These are phyloP conservation scores for Caenorhabditis panamensis DNA, from an alignment of 2,888 invertebrate genomes.

Conservation along the genomic window DNA sequence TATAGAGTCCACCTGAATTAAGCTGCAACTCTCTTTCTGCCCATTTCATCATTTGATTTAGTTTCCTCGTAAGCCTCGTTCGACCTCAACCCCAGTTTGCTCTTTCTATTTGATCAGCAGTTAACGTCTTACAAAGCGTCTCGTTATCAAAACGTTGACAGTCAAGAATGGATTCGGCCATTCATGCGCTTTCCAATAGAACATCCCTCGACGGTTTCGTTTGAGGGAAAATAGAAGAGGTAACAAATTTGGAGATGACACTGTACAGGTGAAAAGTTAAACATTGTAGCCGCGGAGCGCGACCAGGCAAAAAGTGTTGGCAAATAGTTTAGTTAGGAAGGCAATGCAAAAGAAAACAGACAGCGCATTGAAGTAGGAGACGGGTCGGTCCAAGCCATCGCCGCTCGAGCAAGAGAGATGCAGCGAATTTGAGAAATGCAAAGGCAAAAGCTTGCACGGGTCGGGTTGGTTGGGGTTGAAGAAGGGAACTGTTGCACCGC, in stretches of 20 bases:
- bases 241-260: constrained; percentile 52
- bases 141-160: constrained; percentile 25
- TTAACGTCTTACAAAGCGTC: constrained; percentile 43
- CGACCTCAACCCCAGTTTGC: constrained; percentile 36
- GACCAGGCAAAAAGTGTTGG: constrained; percentile 62
- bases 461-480: constrained; percentile 21
- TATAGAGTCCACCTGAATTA: neutral
- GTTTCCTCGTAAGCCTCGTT: constrained; percentile 22
- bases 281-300: constrained; percentile 52
- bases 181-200: neutral
- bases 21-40: neutral
- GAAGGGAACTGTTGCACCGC: constrained; percentile 59
- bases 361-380: constrained; percentile 30
- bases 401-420: constrained; percentile 36
- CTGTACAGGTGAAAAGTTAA: constrained; percentile 53
- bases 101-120: constrained; percentile 55
- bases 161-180: constrained; percentile 12
- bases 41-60: constrained; percentile 11
- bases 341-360: constrained; percentile 51
- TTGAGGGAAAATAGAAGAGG: constrained; percentile 1
- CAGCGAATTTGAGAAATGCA: constrained; percentile 39
- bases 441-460: constrained; percentile 41
- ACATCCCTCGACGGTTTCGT: neutral
- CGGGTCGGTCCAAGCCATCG: neutral
- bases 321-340: constrained; percentile 59